Evolutionary conservation across 2,113 vertebrate genomes (phyloP), one percentile per base, ranked within the genome.

Genomic region (Catharus minimus): DNA sequence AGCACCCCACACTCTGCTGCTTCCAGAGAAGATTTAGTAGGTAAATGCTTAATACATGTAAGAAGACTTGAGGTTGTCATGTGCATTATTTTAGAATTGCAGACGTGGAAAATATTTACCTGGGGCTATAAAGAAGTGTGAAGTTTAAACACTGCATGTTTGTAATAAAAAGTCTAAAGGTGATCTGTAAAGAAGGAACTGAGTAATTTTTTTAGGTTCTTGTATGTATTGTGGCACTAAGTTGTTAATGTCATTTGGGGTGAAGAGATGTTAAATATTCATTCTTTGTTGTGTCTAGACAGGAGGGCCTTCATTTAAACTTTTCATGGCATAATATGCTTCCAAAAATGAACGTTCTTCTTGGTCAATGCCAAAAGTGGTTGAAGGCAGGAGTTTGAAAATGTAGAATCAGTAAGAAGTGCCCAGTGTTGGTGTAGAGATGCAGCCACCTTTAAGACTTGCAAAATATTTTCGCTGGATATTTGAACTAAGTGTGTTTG

Each of bases 21-120:
- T 92, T 99, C 99, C 85, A 98, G 98, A 98, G 99, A 99, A 96
- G 99, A 99, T 94, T 98, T 99, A 93, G 98, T 97, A 86, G 98
- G 99, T 99, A 93, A 96, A 96, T 97, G 49, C 44, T 92, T 76
- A 79, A 21, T 66, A 65, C 80, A 87, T 90, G 65, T 91, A 52
- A 72, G 61, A 92, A 77, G 50, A 49, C 69, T 77, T 68, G 50
- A 72, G 36, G 57, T 81, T 86, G 77, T 94, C 84, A 68, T 55
- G 50, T 84, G 78, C 91, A 83, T 93, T 96, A 93, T 91, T 86
- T 95, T 92, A 82, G 83, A 95, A 69, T 90, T 90, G 67, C 2
- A 6, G 81, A 79, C 1, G 3, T 75, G 71, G 74, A 91, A 78
- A 83, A 72, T 93, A 76, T 82, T 94, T 95, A 62, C 71, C 74